These are phyloP conservation scores for Hydroisotoma schaefferi DNA, from an alignment of 2,888 invertebrate genomes.

Conservation along the genomic window DNA sequence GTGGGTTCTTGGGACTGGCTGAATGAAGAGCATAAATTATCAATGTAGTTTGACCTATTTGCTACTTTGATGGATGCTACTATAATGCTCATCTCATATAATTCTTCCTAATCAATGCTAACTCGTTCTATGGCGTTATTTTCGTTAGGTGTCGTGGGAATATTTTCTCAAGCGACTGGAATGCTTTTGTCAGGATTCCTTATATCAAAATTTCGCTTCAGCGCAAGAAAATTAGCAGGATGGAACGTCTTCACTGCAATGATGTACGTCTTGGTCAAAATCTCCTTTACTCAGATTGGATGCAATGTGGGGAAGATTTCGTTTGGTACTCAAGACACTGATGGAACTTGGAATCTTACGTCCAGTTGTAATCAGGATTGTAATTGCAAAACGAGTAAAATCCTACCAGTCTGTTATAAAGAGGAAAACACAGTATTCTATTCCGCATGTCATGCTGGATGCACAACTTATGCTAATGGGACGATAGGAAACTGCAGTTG, in stretches of 20 bases:
- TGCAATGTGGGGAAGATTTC: slow-evolving; percentile 40
- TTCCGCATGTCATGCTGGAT: slow-evolving; percentile 72
- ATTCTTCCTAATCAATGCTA: too few relatives aligned
- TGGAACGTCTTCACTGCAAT: slow-evolving; percentile 64
- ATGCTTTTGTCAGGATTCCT: slow-evolving; percentile 60
- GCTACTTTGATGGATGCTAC: too few relatives aligned
- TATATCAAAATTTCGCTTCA: slow-evolving; percentile 61
- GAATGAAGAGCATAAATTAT: too few relatives aligned
- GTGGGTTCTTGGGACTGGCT: too few relatives aligned
- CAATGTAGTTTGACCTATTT: too few relatives aligned
- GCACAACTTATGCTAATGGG: slow-evolving; percentile 53
- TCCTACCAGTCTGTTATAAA: slow-evolving; percentile 63
- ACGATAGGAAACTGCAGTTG: slow-evolving; percentile 53
- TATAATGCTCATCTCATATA: too few relatives aligned
- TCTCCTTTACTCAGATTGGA: slow-evolving; percentile 49
- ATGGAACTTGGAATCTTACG: slow-evolving; percentile 53
- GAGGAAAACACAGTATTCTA: slow-evolving; percentile 62
- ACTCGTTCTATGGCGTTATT: too few relatives aligned
- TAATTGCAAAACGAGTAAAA: slow-evolving; percentile 59
- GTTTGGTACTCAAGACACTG: slow-evolving; percentile 21
- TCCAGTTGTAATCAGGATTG: slow-evolving; percentile 61
- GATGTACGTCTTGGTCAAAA: slow-evolving; percentile 57
- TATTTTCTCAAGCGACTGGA: slow-evolving; percentile 62
- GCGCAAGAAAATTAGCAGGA: slow-evolving; percentile 56
- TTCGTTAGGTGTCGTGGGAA: slow-evolving; percentile 50